Base-by-base conservation (phyloP, 2,888 invertebrate species). In the Drosophila buzzatii region DNA sequence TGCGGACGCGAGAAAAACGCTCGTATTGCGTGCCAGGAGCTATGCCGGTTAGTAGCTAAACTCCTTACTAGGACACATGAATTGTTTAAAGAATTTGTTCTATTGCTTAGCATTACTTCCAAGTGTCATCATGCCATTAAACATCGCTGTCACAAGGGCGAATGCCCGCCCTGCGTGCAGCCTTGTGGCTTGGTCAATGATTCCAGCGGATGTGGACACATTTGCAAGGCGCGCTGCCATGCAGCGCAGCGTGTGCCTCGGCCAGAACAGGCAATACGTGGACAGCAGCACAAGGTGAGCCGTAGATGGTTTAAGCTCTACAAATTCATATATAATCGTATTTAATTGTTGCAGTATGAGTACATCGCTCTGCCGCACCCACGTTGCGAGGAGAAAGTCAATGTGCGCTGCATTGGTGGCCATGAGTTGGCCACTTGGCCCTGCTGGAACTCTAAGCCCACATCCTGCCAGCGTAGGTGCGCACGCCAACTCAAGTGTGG, bases 121-220 rank as follows among this genome's bases (percentile, higher is more conserved):
- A 96, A 96, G 91, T 99, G 99, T 93, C 97, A 98, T 82, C 99
- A 99, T 92, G 95, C 96, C 68, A 95, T 96, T 79, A 94, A 94
- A 18, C 98, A 98, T 92, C 94, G 94, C 56, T 98, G 98, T 89
- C 98, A 98, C 91, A 96, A 96, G 85, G 96, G 96, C 1, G 95
- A 95, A 39, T 98, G 98, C 91, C 97, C 98, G 0, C 95, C 96
- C 0, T 99, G 99, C 91, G 94, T 94, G 71, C 96, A 97, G 85
- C 93, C 95, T 44, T 99, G 99, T 92, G 94, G 94, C 12, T 95
- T 96, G 10, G 70, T 71, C 53, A 92, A 93, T 71, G 84, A 87
- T 39, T 74, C 72, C 3, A 88, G 82, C 65, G 47, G 92, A 91
- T 83, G 92, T 61, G 79, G 76, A 0, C 98, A 98, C 90, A 91